Evolutionary conservation across 2,113 vertebrate species (phyloP).

Genomic region (Harpagus bidentatus): DNA sequence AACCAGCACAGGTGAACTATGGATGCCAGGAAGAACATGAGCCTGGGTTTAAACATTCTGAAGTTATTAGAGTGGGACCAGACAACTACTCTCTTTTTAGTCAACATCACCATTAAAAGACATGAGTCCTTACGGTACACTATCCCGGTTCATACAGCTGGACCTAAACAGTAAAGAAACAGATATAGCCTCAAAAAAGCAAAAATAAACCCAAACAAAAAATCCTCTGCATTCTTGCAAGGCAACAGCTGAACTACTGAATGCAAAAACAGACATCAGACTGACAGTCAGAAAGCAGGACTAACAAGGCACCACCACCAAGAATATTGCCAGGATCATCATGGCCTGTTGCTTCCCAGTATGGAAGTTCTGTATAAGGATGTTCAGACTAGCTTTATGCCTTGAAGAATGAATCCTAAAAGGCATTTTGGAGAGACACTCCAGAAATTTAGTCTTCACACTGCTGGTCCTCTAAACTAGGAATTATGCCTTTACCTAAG

Average conservation of each 20-base stretch:
- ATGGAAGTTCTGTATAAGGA: neutral
- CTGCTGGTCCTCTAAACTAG: neutral
- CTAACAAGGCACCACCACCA: neutral
- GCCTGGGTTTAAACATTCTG: neutral
- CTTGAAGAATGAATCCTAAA: neutral
- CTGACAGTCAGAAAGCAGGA: neutral
- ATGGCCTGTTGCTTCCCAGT: neutral
- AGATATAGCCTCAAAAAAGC: neutral
- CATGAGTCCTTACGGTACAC: neutral
- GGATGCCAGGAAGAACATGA: neutral
- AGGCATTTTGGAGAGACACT: neutral
- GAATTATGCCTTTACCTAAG: neutral
- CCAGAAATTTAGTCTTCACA: neutral
- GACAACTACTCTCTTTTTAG: neutral
- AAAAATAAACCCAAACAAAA: neutral
- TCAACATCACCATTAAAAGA: neutral
- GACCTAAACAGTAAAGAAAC: neutral
- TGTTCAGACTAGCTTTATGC: neutral
- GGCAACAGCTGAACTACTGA: neutral
- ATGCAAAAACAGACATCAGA: neutral
- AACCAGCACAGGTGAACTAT: neutral
- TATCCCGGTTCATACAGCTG: neutral
- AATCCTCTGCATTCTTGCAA: neutral
- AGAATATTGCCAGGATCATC: neutral
- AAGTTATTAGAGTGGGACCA: neutral